Conservation (phyloP, 1,140 invertebrate genomes). For the Maconellicoccus hirsutus region DNA sequence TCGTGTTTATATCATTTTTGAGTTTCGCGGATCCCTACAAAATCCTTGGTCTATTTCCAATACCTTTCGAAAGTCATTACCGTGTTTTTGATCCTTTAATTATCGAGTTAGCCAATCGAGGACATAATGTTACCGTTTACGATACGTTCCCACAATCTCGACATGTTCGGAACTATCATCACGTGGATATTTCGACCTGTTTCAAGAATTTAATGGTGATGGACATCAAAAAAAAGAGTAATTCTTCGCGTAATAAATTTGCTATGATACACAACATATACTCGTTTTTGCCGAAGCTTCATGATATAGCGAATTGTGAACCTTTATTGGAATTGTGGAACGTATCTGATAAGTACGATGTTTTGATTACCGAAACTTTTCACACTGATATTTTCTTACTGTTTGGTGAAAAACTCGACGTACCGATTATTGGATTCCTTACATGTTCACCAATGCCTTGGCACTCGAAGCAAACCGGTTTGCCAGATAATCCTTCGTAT, state of each 20-base stretch:
- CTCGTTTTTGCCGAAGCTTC: background rate
- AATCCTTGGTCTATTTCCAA: constrained; percentile 33
- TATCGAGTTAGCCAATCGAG: constrained; percentile 31
- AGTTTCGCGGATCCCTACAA: background rate
- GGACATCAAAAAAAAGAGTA: background rate
- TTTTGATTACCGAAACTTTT: constrained; percentile 32
- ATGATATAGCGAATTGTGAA: background rate
- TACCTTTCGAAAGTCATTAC: constrained; percentile 34
- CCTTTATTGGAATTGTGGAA: background rate
- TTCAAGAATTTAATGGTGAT: background rate
- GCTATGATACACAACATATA: background rate
- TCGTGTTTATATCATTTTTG: no score
- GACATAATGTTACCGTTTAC: constrained; percentile 33
- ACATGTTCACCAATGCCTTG: constrained; percentile 46
- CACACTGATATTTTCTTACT: constrained; percentile 27
- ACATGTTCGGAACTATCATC: constrained; percentile 39
- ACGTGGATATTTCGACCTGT: constrained; percentile 33
- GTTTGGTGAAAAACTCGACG: constrained; percentile 31
- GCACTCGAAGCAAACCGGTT: constrained; percentile 37
- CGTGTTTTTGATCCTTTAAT: constrained; percentile 33
- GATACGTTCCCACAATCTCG: constrained; percentile 38
- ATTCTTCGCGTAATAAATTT: background rate
- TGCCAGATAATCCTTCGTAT: constrained; percentile 25
- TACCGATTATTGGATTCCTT: constrained; percentile 44
- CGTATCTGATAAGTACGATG: constrained; percentile 28